Percentiles rank a stretch among this genome's conserved stretches.
These are phyloP conservation scores for Calephelis virginiensis DNA, from an alignment of 1,140 invertebrate species.

Conservation along the genomic window DNA sequence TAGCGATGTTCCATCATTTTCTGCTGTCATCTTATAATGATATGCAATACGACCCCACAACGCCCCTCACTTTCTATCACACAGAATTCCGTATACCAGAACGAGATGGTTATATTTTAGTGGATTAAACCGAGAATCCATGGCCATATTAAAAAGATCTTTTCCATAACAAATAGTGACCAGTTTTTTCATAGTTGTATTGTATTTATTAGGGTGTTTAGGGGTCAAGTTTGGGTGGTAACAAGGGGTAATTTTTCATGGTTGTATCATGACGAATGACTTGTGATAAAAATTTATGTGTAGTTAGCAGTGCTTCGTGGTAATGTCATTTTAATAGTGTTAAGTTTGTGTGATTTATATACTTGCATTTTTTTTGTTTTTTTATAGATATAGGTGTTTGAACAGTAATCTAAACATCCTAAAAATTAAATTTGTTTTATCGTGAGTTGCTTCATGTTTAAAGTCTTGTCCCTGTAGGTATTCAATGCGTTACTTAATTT, in stretches of 20 bases:
- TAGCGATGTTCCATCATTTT: slow-evolving; percentile 31
- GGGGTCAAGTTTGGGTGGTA: slow-evolving; percentile 33
- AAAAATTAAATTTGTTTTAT: too few species aligned
- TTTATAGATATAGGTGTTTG: not conserved
- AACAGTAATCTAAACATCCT: not conserved
- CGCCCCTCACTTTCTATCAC: slow-evolving; percentile 37
- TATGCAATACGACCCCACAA: slow-evolving; percentile 63
- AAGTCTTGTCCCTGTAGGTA: too few species aligned
- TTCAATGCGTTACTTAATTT: too few species aligned
- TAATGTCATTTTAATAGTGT: slow-evolving; percentile 58
- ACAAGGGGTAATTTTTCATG: slow-evolving; percentile 48
- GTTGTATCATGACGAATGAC: slow-evolving; percentile 47
- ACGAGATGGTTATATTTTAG: slow-evolving; percentile 32
- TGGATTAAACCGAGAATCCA: slow-evolving; percentile 10
- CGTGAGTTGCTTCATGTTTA: too few species aligned
- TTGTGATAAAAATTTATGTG: slow-evolving; percentile 54
- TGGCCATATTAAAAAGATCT: slow-evolving; percentile 36
- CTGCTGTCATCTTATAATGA: slow-evolving; percentile 56
- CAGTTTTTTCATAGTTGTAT: slow-evolving; percentile 25
- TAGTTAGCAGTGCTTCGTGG: slow-evolving; percentile 44
- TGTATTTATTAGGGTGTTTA: slow-evolving; percentile 28
- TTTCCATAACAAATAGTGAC: slow-evolving; percentile 21
- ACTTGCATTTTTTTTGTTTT: slow-evolving; percentile 20
- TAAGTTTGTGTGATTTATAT: slow-evolving; percentile 46
- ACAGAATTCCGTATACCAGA: slow-evolving; percentile 28